These are phyloP conservation scores for Drosophila longiperda DNA, from an alignment of 2,888 invertebrate genomes.

Conservation along the genomic window DNA sequence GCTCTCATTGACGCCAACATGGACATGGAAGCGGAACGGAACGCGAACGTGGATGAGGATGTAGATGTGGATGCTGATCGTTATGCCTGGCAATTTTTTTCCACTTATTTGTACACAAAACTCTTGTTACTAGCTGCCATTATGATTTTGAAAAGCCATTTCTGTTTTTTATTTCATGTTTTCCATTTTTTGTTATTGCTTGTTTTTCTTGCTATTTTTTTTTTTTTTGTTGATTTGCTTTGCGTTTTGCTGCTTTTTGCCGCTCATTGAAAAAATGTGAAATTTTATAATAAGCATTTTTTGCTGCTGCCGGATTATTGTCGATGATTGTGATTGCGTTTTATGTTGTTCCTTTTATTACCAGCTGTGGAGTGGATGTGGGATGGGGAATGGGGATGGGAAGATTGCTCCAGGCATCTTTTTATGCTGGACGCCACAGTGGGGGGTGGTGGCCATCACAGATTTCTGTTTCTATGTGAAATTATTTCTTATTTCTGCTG, in stretches of 20 bases:
- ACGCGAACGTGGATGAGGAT: slow-evolving; percentile 14
- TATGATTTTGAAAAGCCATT: slow-evolving; percentile 84
- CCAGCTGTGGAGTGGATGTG: slow-evolving; percentile 42
- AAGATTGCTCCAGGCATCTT: slow-evolving; percentile 14
- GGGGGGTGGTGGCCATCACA: slow-evolving; percentile 27
- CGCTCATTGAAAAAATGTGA: slow-evolving; percentile 82
- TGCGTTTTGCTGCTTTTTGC: slow-evolving; percentile 40
- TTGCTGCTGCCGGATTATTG: slow-evolving; percentile 80
- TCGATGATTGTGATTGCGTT: slow-evolving; percentile 83
- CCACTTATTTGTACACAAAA: slow-evolving; percentile 78
- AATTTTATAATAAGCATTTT: slow-evolving; percentile 84
- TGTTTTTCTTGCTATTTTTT: slow-evolving; percentile 2
- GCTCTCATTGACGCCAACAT: slow-evolving; percentile 60
- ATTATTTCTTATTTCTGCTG: slow-evolving; percentile 56
- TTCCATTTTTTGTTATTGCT: slow-evolving; percentile 22
- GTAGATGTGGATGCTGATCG: slow-evolving; percentile 52
- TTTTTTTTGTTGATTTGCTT: slow-evolving; percentile 35
- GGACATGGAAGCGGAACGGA: slow-evolving; percentile 22
- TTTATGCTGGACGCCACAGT: slow-evolving; percentile 28
- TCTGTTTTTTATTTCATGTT: slow-evolving; percentile 52
- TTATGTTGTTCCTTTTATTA: slow-evolving; percentile 77
- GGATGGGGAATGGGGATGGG: not conserved
- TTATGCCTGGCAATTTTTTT: slow-evolving; percentile 58
- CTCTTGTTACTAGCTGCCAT: slow-evolving; percentile 84
- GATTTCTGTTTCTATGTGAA: slow-evolving; percentile 32